These are phyloP conservation scores for Cantharis nigra DNA, from an alignment of 2,888 invertebrate genomes.

Conservation along the genomic window DNA sequence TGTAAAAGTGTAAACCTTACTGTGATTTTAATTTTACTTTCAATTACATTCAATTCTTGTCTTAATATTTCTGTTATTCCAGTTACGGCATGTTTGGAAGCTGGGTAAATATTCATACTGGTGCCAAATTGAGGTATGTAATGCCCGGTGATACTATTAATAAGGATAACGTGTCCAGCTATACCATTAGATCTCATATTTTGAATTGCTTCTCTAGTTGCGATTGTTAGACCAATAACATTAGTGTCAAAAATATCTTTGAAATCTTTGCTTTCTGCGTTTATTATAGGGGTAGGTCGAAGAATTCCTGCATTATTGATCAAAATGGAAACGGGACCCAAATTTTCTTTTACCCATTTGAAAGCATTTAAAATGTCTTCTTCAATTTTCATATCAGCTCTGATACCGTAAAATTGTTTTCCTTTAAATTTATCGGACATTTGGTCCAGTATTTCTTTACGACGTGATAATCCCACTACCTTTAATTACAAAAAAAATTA, in stretches of 20 bases:
- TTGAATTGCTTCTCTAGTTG: neutral
- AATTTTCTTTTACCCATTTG: neutral
- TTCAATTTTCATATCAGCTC: neutral
- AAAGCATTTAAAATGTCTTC: neutral
- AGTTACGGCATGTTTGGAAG: neutral
- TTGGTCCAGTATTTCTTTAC: neutral
- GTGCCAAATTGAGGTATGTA: neutral
- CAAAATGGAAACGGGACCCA: neutral
- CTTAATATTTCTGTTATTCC: neutral
- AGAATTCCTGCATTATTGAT: neutral
- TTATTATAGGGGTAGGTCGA: neutral
- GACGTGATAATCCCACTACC: neutral
- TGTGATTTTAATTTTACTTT: neutral
- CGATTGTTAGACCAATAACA: neutral
- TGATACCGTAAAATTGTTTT: neutral
- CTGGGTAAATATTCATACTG: neutral
- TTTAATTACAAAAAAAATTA: neutral
- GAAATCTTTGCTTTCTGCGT: neutral
- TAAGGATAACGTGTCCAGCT: neutral
- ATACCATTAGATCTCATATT: neutral
- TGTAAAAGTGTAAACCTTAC: neutral
- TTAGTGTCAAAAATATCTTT: neutral
- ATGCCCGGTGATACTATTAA: neutral
- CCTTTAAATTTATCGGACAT: neutral
- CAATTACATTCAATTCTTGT: neutral